These are phyloP conservation scores for Hippopotamyrus pictus DNA, from an alignment of 2,797 vertebrate species.

Conservation along the genomic window DNA sequence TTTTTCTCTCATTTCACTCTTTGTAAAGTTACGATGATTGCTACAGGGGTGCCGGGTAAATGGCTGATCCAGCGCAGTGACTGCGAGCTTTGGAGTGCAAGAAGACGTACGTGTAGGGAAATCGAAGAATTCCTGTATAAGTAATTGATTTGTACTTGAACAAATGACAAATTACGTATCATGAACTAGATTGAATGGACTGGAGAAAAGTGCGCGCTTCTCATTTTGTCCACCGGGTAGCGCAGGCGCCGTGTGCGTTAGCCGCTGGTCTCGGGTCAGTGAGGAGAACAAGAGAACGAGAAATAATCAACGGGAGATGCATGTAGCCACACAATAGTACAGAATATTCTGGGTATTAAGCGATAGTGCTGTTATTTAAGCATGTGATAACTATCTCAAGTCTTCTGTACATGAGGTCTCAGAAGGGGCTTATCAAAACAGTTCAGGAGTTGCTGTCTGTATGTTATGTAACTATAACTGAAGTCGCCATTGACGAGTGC, in stretches of 20 bases:
- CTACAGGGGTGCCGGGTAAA: neutral
- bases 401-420: neutral
- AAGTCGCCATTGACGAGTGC: neutral
- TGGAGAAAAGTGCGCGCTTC: neutral
- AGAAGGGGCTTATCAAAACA: neutral
- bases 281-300: neutral
- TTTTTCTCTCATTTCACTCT: neutral
- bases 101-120: neutral
- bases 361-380: neutral
- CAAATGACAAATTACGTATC: neutral
- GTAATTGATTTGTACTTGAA: neutral
- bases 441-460: neutral
- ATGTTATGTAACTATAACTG: neutral
- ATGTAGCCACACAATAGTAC: neutral
- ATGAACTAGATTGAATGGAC: neutral
- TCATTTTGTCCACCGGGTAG: slow-evolving; percentile 15
- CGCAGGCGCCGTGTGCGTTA: neutral
- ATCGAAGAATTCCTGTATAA: neutral
- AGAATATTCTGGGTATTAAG: neutral
- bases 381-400: neutral
- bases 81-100: neutral
- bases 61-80: neutral
- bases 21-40: neutral
- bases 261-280: neutral
- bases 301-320: neutral